Base-by-base conservation (phyloP, 2,888 invertebrate species). In the Pantelozetes paolii region DNA sequence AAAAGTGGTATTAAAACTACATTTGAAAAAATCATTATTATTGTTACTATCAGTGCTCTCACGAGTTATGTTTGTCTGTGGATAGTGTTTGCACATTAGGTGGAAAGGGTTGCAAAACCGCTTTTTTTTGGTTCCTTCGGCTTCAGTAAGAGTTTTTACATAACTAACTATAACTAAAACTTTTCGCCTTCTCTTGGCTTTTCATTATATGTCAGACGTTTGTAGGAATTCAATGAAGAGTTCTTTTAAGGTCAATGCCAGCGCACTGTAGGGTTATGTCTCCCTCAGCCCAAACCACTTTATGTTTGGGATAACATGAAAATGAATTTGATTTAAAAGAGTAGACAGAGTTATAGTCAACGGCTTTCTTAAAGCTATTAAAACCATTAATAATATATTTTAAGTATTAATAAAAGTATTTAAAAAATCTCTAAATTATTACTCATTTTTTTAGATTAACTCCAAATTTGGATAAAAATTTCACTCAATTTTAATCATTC, bases 241-340 rank as follows among this genome's bases (percentile, higher is more conserved):
- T 36, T 62, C 30, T 62, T 32, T 62, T 13, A 32, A 20, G 18
- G 62, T 62, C 62, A 62, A 62, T 62, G 62, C 32, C 62, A 62
- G 13, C 30, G 59, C 20, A 28, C n/a, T n/a, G n/a, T n/a, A n/a
- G n/a, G n/a, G n/a, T n/a, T n/a, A n/a, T n/a, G n/a, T n/a, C 5
- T 6, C 50, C 6, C 20, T 50, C 20, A 9, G 36, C 36, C 36
- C 11, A 11, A 36, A 8, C 36, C 36, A 8, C 5, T 36, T 36
- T 36, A 36, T n/a, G n/a, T n/a, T n/a, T n/a, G n/a, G n/a, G n/a
- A n/a, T n/a, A n/a, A n/a, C n/a, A n/a, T n/a, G n/a, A n/a, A n/a
- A n/a, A n/a, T n/a, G n/a, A n/a, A n/a, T n/a, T n/a, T n/a, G n/a
- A n/a, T n/a, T n/a, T n/a, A n/a, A n/a, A n/a, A n/a, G n/a, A n/a